Evolutionary conservation across 2,797 vertebrate species (phyloP).

Genomic region (Enteromius afrohamiltoni): DNA sequence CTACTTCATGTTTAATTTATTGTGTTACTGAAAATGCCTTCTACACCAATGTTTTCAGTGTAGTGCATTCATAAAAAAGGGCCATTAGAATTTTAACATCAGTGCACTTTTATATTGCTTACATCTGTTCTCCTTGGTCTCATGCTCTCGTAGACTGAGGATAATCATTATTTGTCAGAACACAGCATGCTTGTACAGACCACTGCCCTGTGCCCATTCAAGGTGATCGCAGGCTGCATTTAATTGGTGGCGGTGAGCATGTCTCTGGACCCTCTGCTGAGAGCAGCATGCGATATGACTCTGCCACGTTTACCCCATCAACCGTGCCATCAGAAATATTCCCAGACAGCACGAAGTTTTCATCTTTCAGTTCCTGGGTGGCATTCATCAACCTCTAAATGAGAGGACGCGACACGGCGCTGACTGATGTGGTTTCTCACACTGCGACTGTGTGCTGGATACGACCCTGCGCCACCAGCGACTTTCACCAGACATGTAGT

Average conservation of each 20-base stretch:
- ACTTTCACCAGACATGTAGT: conserved; percentile 59
- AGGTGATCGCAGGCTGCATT: conserved; percentile 74
- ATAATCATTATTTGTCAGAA: conserved; percentile 67
- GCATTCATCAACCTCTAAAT: conserved; percentile 82
- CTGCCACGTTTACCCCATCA: conserved; percentile 69
- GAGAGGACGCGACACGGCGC: conserved; percentile 67
- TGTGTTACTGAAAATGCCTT: not conserved
- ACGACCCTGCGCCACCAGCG: conserved; percentile 45
- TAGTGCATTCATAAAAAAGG: not conserved
- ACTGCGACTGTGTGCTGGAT: conserved; percentile 72
- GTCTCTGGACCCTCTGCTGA: conserved; percentile 35
- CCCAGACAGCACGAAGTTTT: conserved; percentile 71
- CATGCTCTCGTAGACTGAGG: conserved; percentile 57
- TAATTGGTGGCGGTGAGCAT: conserved; percentile 58
- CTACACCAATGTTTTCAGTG: not conserved
- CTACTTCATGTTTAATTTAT: not conserved
- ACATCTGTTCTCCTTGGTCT: conserved; percentile 66
- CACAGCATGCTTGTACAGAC: conserved; percentile 63
- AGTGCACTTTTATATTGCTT: conserved; percentile 59
- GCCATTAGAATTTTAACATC: conserved; percentile 15
- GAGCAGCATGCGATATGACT: conserved; percentile 43
- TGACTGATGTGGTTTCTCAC: conserved; percentile 74
- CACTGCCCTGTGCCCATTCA: conserved; percentile 64
- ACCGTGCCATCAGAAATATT: conserved; percentile 71
- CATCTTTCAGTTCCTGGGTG: conserved; percentile 73